phyloP scores from a whole-genome alignment of 2,113 vertebrate species.

The Mesembrinibis cayennensis region DNA sequence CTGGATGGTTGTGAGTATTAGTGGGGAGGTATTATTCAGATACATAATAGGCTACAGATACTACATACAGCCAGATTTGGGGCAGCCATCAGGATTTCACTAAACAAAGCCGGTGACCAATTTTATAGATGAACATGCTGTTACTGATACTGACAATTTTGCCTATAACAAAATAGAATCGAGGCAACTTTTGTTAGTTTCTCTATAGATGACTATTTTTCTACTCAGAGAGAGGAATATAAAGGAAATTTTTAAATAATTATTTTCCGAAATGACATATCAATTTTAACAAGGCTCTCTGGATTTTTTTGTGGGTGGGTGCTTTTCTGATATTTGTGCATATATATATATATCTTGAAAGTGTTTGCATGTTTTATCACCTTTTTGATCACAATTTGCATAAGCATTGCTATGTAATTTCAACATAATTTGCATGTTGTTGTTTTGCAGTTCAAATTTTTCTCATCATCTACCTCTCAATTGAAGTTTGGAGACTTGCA shows the following conservation, averaged over 20 bases:
- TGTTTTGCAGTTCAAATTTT: slow-evolving; percentile 14
- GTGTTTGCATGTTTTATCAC: not conserved
- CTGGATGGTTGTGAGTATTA: not conserved
- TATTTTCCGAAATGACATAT: slow-evolving; percentile 5
- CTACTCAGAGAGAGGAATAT: not conserved
- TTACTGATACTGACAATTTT: not conserved
- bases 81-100: not conserved
- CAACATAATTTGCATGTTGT: not conserved
- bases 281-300: not conserved
- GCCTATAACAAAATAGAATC: not conserved
- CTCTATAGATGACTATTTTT: slow-evolving; percentile 46
- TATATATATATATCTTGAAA: not conserved
- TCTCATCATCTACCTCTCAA: slow-evolving; percentile 8
- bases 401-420: not conserved
- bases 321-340: not conserved
- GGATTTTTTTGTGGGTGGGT: not conserved
- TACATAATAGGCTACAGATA: not conserved
- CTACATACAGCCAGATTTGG: not conserved
- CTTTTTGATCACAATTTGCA: not conserved
- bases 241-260: slow-evolving; percentile 15
- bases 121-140: not conserved
- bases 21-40: not conserved
- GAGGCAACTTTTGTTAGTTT: slow-evolving; percentile 4
- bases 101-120: not conserved
- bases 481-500: slow-evolving; percentile 16